Percentiles rank a stretch among this genome's conserved stretches.
Conservation (phyloP, 2,888 invertebrate species). For the Pterostichus madidus region DNA sequence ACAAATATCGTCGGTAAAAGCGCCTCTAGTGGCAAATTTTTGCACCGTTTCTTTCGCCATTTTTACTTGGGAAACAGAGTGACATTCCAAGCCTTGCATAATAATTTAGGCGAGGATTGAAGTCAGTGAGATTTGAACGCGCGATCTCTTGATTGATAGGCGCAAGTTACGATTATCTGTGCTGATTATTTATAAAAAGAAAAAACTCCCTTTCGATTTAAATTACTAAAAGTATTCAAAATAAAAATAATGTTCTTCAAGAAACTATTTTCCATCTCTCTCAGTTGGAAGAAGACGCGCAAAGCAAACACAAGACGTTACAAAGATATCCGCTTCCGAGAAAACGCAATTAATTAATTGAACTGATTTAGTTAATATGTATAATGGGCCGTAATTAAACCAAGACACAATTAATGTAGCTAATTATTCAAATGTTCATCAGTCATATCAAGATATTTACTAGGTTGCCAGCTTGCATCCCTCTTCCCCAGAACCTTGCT, state of each 20-base stretch:
- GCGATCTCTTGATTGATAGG: too few relatives aligned
- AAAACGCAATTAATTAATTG: slow-evolving; percentile 61
- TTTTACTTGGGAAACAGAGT: too few relatives aligned
- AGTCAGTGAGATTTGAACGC: too few relatives aligned
- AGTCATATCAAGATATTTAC: slow-evolving; percentile 65
- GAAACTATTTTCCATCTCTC: not conserved
- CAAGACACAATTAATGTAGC: slow-evolving; percentile 64
- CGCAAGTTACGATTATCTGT: too few relatives aligned
- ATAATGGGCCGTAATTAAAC: slow-evolving; percentile 64
- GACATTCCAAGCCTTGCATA: too few relatives aligned
- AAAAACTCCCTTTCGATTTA: too few relatives aligned
- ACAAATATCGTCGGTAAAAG: too few relatives aligned
- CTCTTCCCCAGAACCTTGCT: not conserved
- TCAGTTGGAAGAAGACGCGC: not conserved
- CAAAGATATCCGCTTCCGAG: slow-evolving; percentile 27
- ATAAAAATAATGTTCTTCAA: not conserved
- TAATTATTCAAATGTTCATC: slow-evolving; percentile 66
- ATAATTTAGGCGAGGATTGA: too few relatives aligned
- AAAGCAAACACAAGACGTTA: not conserved
- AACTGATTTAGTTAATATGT: slow-evolving; percentile 65
- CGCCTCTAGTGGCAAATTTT: too few relatives aligned
- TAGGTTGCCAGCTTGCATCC: slow-evolving; percentile 16
- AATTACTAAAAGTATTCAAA: too few relatives aligned
- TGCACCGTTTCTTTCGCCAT: too few relatives aligned
- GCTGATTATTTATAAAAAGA: too few relatives aligned